phyloP scores from a whole-genome alignment of 64 coral and sea anemone species.

The Trachythela sp. region DNA sequence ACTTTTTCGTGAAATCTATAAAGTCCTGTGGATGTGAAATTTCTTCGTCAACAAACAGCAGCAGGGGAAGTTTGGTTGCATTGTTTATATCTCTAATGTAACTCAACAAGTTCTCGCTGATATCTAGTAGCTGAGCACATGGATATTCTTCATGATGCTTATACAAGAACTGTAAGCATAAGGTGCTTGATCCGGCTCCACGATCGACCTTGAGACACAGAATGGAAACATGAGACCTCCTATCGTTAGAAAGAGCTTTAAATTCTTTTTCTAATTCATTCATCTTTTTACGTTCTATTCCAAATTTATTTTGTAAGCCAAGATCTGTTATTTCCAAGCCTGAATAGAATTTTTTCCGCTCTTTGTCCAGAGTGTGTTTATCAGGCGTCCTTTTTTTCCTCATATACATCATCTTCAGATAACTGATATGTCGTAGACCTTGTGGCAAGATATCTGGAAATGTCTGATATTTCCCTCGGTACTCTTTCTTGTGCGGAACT shows the following conservation, averaged over 20 bases:
- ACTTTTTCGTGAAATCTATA: constrained; percentile 57
- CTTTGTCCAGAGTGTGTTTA: constrained; percentile 34
- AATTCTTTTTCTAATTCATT: constrained; percentile 65
- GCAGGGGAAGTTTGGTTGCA: constrained; percentile 50
- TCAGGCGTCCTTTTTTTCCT: not conserved
- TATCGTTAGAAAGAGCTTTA: constrained; percentile 44
- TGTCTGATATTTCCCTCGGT: constrained; percentile 28
- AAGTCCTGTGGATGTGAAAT: constrained; percentile 63
- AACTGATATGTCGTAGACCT: constrained; percentile 47
- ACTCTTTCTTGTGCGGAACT: constrained; percentile 41
- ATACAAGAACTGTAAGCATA: not conserved
- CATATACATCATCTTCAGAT: constrained; percentile 58
- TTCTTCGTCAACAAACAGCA: constrained; percentile 68
- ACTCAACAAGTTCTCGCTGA: constrained; percentile 43
- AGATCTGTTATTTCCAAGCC: constrained; percentile 52
- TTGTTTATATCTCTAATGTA: constrained; percentile 61
- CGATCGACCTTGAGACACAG: not conserved
- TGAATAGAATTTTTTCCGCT: constrained; percentile 42
- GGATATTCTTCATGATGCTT: not conserved
- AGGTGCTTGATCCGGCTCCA: not conserved
- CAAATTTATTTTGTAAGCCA: constrained; percentile 50
- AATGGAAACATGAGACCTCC: constrained; percentile 22
- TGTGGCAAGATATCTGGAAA: constrained; percentile 63
- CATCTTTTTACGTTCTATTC: constrained; percentile 61
- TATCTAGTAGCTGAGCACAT: constrained; percentile 38